phyloP scores from a whole-genome alignment of 1,140 invertebrate species.

The Elysia chlorotica region DNA sequence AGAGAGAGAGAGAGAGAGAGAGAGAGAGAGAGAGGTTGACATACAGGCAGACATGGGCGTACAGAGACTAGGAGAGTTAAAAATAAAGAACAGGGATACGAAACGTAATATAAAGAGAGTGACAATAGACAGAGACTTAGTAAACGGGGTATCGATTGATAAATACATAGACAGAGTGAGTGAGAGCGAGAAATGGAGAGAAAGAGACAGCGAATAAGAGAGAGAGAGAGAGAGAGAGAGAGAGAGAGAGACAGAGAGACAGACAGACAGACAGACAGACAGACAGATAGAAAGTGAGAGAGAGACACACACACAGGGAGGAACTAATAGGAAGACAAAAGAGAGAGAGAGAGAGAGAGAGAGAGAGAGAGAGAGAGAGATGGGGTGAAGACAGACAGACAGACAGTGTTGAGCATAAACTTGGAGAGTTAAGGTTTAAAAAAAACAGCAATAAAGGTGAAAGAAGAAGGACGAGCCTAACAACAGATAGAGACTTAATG shows the following conservation, averaged over 20 bases:
- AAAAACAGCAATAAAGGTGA: too few relatives aligned
- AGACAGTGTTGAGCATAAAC: not conserved
- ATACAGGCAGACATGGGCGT: not conserved
- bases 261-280: not conserved
- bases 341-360: not conserved
- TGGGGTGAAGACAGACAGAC: not conserved
- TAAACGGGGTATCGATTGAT: not conserved
- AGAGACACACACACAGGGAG: too few relatives aligned
- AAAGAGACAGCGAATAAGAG: not conserved
- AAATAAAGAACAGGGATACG: not conserved
- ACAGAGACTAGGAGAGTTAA: not conserved
- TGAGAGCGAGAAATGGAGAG: not conserved
- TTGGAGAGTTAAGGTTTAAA: too few relatives aligned
- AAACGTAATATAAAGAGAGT: not conserved
- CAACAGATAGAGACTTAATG: too few relatives aligned
- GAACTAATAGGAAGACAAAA: too few relatives aligned
- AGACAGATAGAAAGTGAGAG: not conserved
- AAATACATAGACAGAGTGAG: not conserved
- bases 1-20: slow-evolving; percentile 18
- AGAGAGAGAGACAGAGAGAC: slow-evolving; percentile 2
- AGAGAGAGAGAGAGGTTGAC: not conserved
- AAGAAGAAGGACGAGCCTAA: too few relatives aligned
- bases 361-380: not conserved
- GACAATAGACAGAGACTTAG: slow-evolving; percentile 2
- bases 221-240: not conserved